These are phyloP conservation scores for Machimus rusticus DNA, from an alignment of 2,888 invertebrate species.

Conservation along the genomic window DNA sequence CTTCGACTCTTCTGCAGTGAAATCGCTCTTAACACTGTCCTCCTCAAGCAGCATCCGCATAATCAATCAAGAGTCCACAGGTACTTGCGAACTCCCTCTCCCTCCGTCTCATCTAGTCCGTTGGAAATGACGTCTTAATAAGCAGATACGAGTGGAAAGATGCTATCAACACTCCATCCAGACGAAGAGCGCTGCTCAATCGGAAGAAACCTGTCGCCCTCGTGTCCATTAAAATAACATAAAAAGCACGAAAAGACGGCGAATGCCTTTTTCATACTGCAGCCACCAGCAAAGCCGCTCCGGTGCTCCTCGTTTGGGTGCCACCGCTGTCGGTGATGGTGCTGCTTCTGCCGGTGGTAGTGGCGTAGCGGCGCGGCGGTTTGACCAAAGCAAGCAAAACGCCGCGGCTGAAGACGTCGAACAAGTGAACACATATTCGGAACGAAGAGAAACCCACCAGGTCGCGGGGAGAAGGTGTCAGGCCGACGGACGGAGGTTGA, in stretches of 20 bases:
- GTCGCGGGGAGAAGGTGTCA: background rate
- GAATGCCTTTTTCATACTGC: background rate
- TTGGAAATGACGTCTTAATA: slow-evolving; percentile 17
- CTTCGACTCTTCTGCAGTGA: background rate
- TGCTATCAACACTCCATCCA: slow-evolving; percentile 4
- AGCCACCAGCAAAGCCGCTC: background rate
- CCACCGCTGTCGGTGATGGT: background rate
- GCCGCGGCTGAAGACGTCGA: background rate
- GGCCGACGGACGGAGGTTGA: background rate
- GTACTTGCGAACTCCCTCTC: background rate
- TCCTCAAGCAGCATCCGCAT: background rate
- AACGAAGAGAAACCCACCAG: background rate
- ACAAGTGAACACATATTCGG: background rate
- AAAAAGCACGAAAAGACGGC: slow-evolving; percentile 1
- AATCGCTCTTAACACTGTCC: background rate
- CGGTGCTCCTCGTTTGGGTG: background rate
- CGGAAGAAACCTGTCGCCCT: slow-evolving; percentile 35
- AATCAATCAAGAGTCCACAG: background rate
- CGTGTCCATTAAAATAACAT: slow-evolving; percentile 27
- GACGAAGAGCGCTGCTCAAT: background rate
- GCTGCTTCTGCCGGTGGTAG: background rate
- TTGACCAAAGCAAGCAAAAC: background rate
- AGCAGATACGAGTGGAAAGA: background rate
- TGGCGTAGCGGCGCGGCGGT: background rate
- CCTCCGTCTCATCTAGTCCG: background rate